Evolutionary conservation across 2,113 vertebrate species (phyloP), one percentile per base, ranked within the genome.

Genomic region (Callithrix jacchus): DNA sequence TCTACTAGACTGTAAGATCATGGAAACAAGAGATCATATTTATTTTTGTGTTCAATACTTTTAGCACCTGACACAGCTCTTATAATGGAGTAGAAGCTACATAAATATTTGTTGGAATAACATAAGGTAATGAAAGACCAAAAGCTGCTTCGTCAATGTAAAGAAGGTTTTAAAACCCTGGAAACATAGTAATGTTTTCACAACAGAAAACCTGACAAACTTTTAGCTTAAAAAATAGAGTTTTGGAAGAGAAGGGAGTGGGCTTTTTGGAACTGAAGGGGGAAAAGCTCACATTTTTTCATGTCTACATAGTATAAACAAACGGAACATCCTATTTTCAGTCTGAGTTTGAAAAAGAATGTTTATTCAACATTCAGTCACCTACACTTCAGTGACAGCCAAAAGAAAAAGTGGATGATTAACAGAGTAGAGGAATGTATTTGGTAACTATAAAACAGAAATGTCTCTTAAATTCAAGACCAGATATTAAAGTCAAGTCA

Each of bases 351-450:
- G 71, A 83, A 91, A 96, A 92, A 82, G 61, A 95, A 94, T 94
- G 87, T 97, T 97, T 95, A 56, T 84, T 89, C 95, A 96, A 96
- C 90, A 96, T 96, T 95, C 58, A 84, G 68, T 96, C 77, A 97
- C 91, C 81, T 97, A 93, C 37, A 93, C 47, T 88, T 97, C 68
- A 87, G 81, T 97, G 90, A 96, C 77, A 94, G 96, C 37, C 87
- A 94, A 70, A 83, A 27, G 52, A 90, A 77, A 82, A 97, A 88
- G 12, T 30, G 86, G 25, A 64, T 66, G 76, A 77, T 89, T 84
- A 97, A 93, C 35, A 64, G 58, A 87, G 76, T 64, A 87, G 13
- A 97, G 54, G 61, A 95, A 95, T 97, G 86, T 97, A 96, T 96
- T 97, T 96, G 90, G n/a, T 95, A 94, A 91, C 54, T 92, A 12